Base-by-base conservation (phyloP, 2,113 vertebrate species). In the Morone chrysops region DNA sequence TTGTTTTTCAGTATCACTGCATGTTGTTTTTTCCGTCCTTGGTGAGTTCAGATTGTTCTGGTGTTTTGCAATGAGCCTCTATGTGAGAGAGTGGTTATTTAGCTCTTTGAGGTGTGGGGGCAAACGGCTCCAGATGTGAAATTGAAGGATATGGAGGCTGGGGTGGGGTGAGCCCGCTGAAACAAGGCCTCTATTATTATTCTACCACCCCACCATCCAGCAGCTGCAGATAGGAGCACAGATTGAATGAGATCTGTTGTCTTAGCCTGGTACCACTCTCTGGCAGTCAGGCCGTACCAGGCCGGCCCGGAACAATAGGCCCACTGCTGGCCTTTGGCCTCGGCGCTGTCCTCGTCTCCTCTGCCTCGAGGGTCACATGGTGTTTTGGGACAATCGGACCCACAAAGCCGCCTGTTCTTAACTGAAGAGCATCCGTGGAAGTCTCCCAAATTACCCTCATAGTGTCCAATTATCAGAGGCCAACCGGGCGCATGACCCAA, bases 121-220 rank as follows among this genome's bases (percentile, higher is more conserved):
- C 88, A 91, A 92, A 82, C 57, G 75, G 82, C 90, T 93, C 91
- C 93, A 94, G 92, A 94, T 94, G 92, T 94, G 91, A 90, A 87
- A 89, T 82, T 87, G 84, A 90, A 80, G 82, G 77, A 75, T 68
- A 4, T 41, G 86, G 90, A 87, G 75, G 80, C 62, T 12, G 82
- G 77, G 82, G 66, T 69, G 80, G 87, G 88, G 84, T 75, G 84
- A 85, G 74, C 51, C 78, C 18, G 80, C 87, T 61, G 62, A 89
- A 94, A 95, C 94, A 95, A 95, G 90, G 90, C 83, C 78, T 75
- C 86, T 60, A 89, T 94, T 95, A 94, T 95, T 79, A 63, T 79
- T 79, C 54, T 83, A 76, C 90, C 81, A 83, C 86, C 86, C 77
- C 69, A 71, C 83, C 87, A 63, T 75, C 74, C 78, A 69, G 82